A percentile compares a stretch with the other conserved stretches of the same genome.
phyloP scores from a whole-genome alignment of 2,888 invertebrate species.

The Stratiomys singularior region DNA sequence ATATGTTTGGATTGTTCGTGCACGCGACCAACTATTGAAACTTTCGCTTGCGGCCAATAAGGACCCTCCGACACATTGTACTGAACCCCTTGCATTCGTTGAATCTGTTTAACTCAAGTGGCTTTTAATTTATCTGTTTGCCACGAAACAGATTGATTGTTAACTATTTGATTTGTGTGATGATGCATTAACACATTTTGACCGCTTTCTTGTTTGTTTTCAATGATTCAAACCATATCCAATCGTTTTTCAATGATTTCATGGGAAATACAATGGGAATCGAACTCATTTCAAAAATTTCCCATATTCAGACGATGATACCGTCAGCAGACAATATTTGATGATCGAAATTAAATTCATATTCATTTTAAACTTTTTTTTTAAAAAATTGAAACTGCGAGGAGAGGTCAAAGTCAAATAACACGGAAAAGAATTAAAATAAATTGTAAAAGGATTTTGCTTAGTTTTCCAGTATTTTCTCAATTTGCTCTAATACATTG shows the following conservation, averaged over 20 bases:
- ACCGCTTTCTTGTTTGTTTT: conserved; percentile 42
- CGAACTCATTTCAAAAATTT: too few species aligned
- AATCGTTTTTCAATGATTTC: conserved; percentile 32
- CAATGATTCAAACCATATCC: conserved; percentile 26
- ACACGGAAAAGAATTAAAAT: too few species aligned
- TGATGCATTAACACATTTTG: conserved; percentile 49
- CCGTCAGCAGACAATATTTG: too few species aligned
- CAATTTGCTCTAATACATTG: too few species aligned
- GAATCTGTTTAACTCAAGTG: conserved; percentile 50
- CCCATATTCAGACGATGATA: too few species aligned
- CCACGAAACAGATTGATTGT: conserved; percentile 55
- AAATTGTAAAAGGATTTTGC: too few species aligned
- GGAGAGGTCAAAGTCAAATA: too few species aligned
- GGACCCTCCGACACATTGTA: not conserved
- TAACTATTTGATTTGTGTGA: conserved; percentile 53
- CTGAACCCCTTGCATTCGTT: not conserved
- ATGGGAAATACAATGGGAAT: conserved; percentile 8
- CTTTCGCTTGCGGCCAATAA: conserved; percentile 42
- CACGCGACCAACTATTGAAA: conserved; percentile 45
- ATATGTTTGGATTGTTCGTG: conserved; percentile 50
- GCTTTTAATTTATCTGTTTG: conserved; percentile 48
- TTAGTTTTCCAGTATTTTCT: too few species aligned
- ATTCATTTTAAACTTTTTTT: too few species aligned
- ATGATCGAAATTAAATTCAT: too few species aligned
- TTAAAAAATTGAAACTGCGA: too few species aligned